Conservation (phyloP, 2,113 vertebrate species). For the Melanerpes formicivorus region DNA sequence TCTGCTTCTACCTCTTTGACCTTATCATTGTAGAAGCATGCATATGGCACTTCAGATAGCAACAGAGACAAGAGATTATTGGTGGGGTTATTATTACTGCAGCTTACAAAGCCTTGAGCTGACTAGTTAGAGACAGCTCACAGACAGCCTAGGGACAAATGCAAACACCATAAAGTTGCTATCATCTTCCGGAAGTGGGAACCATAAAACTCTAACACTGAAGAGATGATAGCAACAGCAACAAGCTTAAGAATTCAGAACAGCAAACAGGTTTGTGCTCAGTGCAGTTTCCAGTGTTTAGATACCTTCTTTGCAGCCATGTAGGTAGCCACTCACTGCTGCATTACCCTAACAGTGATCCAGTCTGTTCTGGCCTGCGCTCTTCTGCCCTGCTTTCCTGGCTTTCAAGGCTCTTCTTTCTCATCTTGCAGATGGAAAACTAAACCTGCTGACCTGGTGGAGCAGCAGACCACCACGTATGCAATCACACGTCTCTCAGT, state of each 20-base stretch:
- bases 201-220: background rate
- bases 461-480: background rate
- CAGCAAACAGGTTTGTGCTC: background rate
- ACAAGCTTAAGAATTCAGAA: background rate
- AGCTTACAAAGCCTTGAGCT: background rate
- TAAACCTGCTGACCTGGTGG: background rate
- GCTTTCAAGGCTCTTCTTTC: background rate
- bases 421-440: accelerated
- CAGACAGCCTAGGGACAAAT: background rate
- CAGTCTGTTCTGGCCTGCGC: accelerated
- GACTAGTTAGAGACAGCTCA: background rate
- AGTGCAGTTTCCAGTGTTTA: background rate
- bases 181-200: background rate
- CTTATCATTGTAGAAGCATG: background rate
- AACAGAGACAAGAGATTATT: background rate
- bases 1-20: background rate
- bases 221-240: background rate
- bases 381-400: background rate
- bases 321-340: background rate
- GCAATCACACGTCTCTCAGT: accelerated
- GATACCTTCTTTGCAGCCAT: background rate
- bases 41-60: background rate
- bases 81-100: background rate
- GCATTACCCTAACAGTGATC: background rate
- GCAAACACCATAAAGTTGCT: background rate